Conservation (phyloP, 2,797 vertebrate species). For the Buceros bicornis region DNA sequence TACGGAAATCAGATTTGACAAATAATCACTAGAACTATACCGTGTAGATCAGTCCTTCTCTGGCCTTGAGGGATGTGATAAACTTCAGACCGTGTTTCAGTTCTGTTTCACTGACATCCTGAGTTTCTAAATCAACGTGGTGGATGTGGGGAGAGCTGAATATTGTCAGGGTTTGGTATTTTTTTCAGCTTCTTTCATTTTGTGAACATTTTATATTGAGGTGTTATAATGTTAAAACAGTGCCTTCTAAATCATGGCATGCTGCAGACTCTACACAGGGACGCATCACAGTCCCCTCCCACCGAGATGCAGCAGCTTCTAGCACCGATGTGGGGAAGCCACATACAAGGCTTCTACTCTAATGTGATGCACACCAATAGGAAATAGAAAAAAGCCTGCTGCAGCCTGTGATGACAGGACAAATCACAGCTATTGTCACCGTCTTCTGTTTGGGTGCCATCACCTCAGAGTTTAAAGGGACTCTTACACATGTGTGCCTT, state of each 20-base stretch:
- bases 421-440: not conserved
- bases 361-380: not conserved
- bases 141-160: not conserved
- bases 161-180: not conserved
- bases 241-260: not conserved
- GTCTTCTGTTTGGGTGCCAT: not conserved
- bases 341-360: not conserved
- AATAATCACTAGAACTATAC: not conserved
- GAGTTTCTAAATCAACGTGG: not conserved
- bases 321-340: not conserved
- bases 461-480: not conserved
- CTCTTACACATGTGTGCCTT: not conserved
- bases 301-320: not conserved
- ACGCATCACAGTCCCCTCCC: not conserved
- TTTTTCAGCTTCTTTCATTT: not conserved
- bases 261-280: not conserved
- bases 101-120: not conserved
- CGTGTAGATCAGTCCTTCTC: not conserved
- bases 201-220: not conserved
- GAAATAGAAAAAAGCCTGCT: not conserved
- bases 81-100: not conserved
- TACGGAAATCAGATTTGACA: slow-evolving; percentile 15
- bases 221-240: not conserved
- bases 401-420: not conserved
- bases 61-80: not conserved